Conservation (phyloP, 2,888 invertebrate species). For the Drosophila fulvimacula region DNA sequence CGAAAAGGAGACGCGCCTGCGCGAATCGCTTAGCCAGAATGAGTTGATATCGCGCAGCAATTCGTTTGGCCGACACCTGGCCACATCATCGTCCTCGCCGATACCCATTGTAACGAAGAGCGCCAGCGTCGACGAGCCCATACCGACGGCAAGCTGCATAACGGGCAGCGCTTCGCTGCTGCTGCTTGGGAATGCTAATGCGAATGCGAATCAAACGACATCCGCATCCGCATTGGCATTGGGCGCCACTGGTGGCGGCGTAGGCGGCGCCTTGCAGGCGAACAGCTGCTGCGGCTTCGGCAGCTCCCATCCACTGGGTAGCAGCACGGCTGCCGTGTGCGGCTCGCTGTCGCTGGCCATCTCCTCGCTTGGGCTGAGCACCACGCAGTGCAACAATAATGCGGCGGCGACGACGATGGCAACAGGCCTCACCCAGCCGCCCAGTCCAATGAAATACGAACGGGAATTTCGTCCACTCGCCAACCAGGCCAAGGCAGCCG, state of each 20-base stretch:
- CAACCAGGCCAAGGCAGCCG: constrained; percentile 88
- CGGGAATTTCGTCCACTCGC: constrained; percentile 87
- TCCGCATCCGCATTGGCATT: constrained; percentile 23
- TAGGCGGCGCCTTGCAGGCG: constrained; percentile 56
- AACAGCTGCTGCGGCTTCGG: constrained; percentile 64
- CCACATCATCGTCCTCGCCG: constrained; percentile 83
- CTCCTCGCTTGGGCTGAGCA: constrained; percentile 80
- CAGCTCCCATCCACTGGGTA: constrained; percentile 68
- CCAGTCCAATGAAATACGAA: constrained; percentile 86
- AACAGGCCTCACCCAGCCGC: constrained; percentile 75
- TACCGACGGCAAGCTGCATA: constrained; percentile 64
- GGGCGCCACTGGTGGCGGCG: constrained; percentile 10
- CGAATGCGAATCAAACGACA: constrained; percentile 56
- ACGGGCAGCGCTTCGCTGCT: constrained; percentile 60
- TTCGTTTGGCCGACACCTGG: constrained; percentile 83
- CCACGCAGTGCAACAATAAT: constrained; percentile 66
- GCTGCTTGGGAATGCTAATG: constrained; percentile 59
- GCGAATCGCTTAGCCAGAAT: constrained; percentile 84
- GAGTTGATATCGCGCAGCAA: constrained; percentile 84
- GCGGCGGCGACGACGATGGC: constrained; percentile 57
- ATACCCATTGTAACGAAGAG: constrained; percentile 85
- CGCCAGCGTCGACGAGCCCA: constrained; percentile 84
- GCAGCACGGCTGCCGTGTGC: constrained; percentile 82
- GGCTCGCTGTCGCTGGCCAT: constrained; percentile 83
- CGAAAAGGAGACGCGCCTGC: constrained; percentile 85